A percentile compares a stretch with the other conserved stretches of the same genome.
Evolutionary conservation across 2,113 vertebrate species (phyloP).

Genomic region (Odocoileus hemionus): DNA sequence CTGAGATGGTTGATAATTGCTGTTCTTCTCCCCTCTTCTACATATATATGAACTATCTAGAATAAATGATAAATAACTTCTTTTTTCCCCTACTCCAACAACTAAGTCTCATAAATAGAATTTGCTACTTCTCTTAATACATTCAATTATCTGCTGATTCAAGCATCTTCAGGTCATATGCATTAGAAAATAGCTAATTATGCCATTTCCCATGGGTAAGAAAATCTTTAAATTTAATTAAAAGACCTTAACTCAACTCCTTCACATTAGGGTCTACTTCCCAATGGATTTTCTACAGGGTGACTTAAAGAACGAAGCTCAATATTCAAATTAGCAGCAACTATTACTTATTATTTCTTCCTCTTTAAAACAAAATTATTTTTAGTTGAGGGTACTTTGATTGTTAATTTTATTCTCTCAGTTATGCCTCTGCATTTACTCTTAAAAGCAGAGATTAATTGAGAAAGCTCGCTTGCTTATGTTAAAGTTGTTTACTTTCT

Average conservation of each 20-base stretch:
- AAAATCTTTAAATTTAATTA: constrained; percentile 85
- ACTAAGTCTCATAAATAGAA: constrained; percentile 75
- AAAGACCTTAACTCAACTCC: constrained; percentile 77
- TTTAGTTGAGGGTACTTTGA: constrained; percentile 53
- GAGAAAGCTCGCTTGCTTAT: constrained; percentile 48
- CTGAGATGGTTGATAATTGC: constrained; percentile 35
- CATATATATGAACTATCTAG: constrained; percentile 55
- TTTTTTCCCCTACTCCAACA: constrained; percentile 29
- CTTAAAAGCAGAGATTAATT: constrained; percentile 54
- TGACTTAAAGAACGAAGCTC: constrained; percentile 57
- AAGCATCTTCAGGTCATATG: constrained; percentile 79
- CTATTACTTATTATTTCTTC: constrained; percentile 48
- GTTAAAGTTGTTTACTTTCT: constrained; percentile 66
- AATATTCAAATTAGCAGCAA: constrained; percentile 59
- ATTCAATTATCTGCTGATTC: constrained; percentile 74
- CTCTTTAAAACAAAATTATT: constrained; percentile 54
- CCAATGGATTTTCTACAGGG: constrained; percentile 64
- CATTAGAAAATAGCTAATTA: constrained; percentile 82
- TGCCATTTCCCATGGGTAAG: constrained; percentile 71
- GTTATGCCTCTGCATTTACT: constrained; percentile 46
- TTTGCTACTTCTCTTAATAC: constrained; percentile 67
- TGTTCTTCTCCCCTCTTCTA: background rate
- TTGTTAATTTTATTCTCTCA: constrained; percentile 49
- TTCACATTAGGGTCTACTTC: constrained; percentile 73
- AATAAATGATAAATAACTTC: constrained; percentile 65